Evolutionary conservation across 2,797 vertebrate species (phyloP).

Genomic region (Siniperca undulata): DNA sequence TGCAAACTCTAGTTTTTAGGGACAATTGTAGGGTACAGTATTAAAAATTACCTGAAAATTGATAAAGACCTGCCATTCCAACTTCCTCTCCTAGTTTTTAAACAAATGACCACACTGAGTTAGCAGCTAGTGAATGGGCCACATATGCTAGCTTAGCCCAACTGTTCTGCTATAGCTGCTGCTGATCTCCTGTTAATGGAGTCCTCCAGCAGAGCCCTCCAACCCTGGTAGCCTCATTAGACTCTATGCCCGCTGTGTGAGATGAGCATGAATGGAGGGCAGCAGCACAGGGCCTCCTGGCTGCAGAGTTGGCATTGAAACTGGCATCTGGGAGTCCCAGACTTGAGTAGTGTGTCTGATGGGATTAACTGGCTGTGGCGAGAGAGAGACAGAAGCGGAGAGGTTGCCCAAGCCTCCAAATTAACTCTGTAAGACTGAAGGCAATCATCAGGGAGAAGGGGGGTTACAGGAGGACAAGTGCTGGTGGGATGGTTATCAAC

Average conservation of each 20-base stretch:
- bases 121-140: constrained; percentile 38
- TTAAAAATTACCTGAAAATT: constrained; percentile 21
- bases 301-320: constrained; percentile 74
- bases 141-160: constrained; percentile 44
- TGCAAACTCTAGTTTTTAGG: constrained; percentile 8
- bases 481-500: constrained; percentile 50
- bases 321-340: constrained; percentile 75
- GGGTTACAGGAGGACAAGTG: constrained; percentile 40
- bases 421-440: constrained; percentile 75
- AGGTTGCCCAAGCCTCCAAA: constrained; percentile 72
- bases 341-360: constrained; percentile 82
- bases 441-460: constrained; percentile 59
- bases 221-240: constrained; percentile 78
- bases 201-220: constrained; percentile 70
- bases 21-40: neutral
- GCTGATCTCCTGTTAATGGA: constrained; percentile 76
- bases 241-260: constrained; percentile 68
- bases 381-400: constrained; percentile 66
- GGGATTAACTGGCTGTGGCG: constrained; percentile 80
- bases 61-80: neutral
- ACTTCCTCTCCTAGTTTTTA: constrained; percentile 25
- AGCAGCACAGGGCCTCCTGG: constrained; percentile 68
- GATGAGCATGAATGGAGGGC: constrained; percentile 72
- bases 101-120: constrained; percentile 45
- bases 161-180: constrained; percentile 53